Evolutionary conservation across 2,797 vertebrate species (phyloP), one percentile per base, ranked within the genome.

Genomic region (Graptemys geographica): DNA sequence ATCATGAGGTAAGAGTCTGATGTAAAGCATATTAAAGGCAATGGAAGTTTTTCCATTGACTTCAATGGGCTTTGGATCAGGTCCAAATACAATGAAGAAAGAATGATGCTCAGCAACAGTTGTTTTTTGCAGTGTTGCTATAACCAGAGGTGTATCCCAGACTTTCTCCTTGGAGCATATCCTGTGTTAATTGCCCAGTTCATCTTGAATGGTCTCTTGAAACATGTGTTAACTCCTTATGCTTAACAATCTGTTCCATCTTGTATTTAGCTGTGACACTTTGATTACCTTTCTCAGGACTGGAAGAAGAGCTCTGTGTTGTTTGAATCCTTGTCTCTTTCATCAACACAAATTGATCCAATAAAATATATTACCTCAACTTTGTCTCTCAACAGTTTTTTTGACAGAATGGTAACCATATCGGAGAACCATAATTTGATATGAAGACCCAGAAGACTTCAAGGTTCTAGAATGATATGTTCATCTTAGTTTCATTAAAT

Each of bases 401-500:
- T 33, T 74, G 52, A 80, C 76, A 88, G 51, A 33, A 79, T 28
- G 52, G 25, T 86, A 65, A 55, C 27, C 44, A 72, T 49, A 78
- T 49, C 53, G 25, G 83, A 91, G 82, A 89, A 92, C 84, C 86
- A 96, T 90, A 93, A 95, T 95, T 93, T 94, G 59, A 95, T 96
- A 95, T 95, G 79, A 90, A 65, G 81, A 94, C 59, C 94, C 88
- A 89, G 85, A 85, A 95, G 89, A 82, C 92, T 92, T 80, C 79
- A 89, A 81, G 95, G 89, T 79, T 96, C 96, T 95, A 86, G 85
- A 69, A 37, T 95, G 95, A 97, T 96, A 96, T 96, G 90, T 95
- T 96, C 94, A 95, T 93, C 62, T 90, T 95, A 92, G 79, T 96
- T 97, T 96, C 95, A 97, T 97, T 97, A 96, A 96, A 95, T 95